Conservation (phyloP, 2,888 invertebrate genomes). For the Drosophila hawaiiensis region DNA sequence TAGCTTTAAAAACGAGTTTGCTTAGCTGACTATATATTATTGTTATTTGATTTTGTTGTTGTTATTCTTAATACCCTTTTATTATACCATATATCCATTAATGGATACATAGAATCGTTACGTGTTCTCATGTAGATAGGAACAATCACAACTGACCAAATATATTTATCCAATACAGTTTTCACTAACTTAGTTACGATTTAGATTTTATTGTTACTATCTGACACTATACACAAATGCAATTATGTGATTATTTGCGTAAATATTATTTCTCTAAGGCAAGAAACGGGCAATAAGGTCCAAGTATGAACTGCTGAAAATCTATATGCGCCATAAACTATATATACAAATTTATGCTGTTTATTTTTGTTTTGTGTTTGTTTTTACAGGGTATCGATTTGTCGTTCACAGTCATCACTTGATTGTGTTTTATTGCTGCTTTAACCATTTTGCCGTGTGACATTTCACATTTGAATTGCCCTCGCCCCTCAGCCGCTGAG, state of each 20-base stretch:
- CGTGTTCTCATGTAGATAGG: background rate
- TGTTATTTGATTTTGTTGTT: constrained; percentile 19
- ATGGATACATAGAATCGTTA: background rate
- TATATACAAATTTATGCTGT: background rate
- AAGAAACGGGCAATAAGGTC: background rate
- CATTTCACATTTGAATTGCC: constrained; percentile 46
- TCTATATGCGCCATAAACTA: background rate
- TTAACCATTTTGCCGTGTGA: constrained; percentile 50
- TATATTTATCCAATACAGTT: background rate
- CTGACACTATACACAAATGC: background rate
- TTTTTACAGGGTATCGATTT: constrained; percentile 2
- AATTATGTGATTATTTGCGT: background rate
- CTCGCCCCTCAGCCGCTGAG: background rate
- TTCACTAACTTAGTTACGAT: background rate
- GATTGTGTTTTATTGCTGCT: constrained; percentile 22
- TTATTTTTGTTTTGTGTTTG: background rate
- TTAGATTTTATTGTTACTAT: background rate
- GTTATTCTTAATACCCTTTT: constrained; percentile 11
- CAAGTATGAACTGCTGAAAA: background rate
- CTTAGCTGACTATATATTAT: constrained; percentile 12
- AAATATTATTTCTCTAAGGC: too few species aligned
- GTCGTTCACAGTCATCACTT: background rate
- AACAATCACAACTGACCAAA: background rate
- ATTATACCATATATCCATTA: background rate
- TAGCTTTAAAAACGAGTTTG: constrained; percentile 45